phyloP scores from a whole-genome alignment of 2,113 vertebrate species.

The Gambusia holbrooki region DNA sequence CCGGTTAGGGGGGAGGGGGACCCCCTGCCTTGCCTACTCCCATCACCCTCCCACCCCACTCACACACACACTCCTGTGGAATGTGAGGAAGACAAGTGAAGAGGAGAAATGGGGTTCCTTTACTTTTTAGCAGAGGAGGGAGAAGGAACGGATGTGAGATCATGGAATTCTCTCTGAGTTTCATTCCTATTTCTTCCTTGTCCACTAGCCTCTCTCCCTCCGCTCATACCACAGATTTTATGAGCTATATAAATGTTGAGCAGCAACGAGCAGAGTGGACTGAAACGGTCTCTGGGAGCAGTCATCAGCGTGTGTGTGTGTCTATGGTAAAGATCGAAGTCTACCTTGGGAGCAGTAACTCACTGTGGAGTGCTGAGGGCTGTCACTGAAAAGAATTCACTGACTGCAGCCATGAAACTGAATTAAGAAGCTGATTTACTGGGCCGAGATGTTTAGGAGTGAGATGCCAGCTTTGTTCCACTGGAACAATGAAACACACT shows the following conservation, averaged over 20 bases:
- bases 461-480: constrained; percentile 40
- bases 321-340: constrained; percentile 59
- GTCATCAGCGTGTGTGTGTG: constrained; percentile 23
- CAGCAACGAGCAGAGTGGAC: constrained; percentile 31
- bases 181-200: constrained; percentile 13
- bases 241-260: constrained; percentile 39
- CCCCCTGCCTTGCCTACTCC: constrained; percentile 70
- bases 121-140: constrained; percentile 26
- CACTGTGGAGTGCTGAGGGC: constrained; percentile 65
- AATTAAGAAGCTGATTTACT: constrained; percentile 76
- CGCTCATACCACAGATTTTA: constrained; percentile 34
- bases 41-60: constrained; percentile 64
- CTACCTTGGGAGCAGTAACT: constrained; percentile 76
- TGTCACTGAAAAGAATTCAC: constrained; percentile 71
- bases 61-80: constrained; percentile 69
- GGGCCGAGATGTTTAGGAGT: constrained; percentile 47
- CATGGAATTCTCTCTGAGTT: constrained; percentile 34
- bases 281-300: constrained; percentile 37
- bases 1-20: constrained; percentile 57
- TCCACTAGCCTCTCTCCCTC: constrained; percentile 18
- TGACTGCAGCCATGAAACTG: constrained; percentile 73
- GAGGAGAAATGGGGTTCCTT: constrained; percentile 44
- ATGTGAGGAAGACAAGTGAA: constrained; percentile 67
- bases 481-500: constrained; percentile 22
- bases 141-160: constrained; percentile 61